These are phyloP conservation scores for Propithecus perrieri DNA, from an alignment of 2,797 vertebrate species.

Conservation along the genomic window DNA sequence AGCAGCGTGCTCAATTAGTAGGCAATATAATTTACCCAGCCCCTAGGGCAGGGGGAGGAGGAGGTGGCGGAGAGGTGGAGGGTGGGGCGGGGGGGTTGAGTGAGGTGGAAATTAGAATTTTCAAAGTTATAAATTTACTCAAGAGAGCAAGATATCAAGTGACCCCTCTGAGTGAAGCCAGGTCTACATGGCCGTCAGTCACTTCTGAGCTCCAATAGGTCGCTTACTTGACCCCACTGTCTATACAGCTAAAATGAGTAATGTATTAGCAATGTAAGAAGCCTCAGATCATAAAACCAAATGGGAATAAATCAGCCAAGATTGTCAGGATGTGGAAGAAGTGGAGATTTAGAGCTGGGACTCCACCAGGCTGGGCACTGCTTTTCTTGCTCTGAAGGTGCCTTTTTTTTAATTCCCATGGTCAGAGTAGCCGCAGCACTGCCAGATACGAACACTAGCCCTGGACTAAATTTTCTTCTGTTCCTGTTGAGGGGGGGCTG, in stretches of 20 bases:
- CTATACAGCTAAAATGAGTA: conserved; percentile 71
- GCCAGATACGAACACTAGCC: background rate
- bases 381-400: background rate
- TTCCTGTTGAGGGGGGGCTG: background rate
- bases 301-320: conserved; percentile 62
- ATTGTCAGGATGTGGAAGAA: conserved; percentile 60
- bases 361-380: background rate
- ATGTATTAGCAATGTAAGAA: conserved; percentile 72
- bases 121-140: conserved; percentile 57
- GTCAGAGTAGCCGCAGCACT: background rate
- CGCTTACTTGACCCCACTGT: conserved; percentile 60
- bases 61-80: background rate
- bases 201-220: conserved; percentile 49
- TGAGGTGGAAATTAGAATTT: conserved; percentile 56
- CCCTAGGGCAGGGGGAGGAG: background rate
- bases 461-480: conserved; percentile 6
- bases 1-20: conserved; percentile 61
- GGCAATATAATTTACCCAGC: conserved; percentile 61
- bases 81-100: background rate
- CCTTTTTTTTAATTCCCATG: background rate
- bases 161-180: conserved; percentile 45
- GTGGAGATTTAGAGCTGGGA: conserved; percentile 57
- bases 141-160: background rate
- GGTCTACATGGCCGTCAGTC: conserved; percentile 41
- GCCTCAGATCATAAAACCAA: conserved; percentile 67